Conservation (phyloP, 1,140 invertebrate genomes). For the Orius insidiosus region DNA sequence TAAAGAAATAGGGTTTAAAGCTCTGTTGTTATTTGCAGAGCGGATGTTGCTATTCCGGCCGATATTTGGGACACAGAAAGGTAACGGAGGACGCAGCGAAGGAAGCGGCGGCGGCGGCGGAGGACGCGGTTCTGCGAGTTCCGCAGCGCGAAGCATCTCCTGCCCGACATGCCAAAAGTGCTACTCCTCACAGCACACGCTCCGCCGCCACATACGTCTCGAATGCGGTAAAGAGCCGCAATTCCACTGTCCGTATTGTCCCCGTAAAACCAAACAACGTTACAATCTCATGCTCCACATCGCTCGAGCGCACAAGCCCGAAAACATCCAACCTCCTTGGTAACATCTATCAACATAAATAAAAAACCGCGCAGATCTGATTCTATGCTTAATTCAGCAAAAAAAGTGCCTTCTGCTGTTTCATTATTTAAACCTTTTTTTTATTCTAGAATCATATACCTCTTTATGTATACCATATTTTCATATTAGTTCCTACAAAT, state of each 20-base stretch:
- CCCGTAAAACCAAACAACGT: constrained; percentile 28
- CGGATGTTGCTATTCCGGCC: too few species aligned
- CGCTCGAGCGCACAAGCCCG: constrained; percentile 16
- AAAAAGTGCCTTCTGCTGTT: not conserved
- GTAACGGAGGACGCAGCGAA: not conserved
- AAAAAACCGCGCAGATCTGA: not conserved
- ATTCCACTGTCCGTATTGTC: constrained; percentile 29
- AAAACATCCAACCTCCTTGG: constrained; percentile 6
- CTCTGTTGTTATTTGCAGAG: too few species aligned
- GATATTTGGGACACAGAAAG: too few species aligned
- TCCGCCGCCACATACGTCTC: constrained; percentile 32
- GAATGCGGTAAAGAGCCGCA: constrained; percentile 33
- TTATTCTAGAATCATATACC: not conserved
- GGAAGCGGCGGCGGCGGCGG: not conserved
- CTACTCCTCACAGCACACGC: constrained; percentile 32
- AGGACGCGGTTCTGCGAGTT: not conserved
- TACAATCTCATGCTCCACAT: constrained; percentile 21
- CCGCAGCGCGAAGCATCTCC: constrained; percentile 7
- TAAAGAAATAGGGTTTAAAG: too few species aligned
- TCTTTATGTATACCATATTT: not conserved
- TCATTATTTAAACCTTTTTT: not conserved
- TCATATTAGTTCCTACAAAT: not conserved
- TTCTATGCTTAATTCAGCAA: not conserved
- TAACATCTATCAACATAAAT: constrained; percentile 1
- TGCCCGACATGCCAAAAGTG: constrained; percentile 35